Conservation (phyloP, 2,888 invertebrate genomes). For the Myathropa florea region DNA sequence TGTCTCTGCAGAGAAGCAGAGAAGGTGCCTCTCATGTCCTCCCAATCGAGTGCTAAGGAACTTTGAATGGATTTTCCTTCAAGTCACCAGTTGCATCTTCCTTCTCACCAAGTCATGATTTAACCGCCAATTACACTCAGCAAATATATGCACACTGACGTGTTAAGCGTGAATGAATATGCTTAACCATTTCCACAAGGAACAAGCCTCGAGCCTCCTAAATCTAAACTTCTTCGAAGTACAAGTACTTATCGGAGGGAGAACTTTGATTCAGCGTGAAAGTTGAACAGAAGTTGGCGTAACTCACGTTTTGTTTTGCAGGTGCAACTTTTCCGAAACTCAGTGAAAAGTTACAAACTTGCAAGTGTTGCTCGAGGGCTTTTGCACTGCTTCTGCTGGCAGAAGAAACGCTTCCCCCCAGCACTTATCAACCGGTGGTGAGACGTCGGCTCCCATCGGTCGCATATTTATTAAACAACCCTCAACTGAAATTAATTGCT, state of each 20-base stretch:
- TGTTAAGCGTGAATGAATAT: background rate
- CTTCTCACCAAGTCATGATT: too few species aligned
- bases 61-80: too few species aligned
- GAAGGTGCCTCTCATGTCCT: too few species aligned
- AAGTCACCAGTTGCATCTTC: too few species aligned
- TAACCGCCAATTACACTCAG: background rate
- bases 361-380: slow-evolving; percentile 37
- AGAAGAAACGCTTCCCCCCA: background rate
- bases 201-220: background rate
- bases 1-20: too few species aligned
- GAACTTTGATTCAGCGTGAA: slow-evolving; percentile 4
- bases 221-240: background rate
- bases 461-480: slow-evolving; percentile 9
- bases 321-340: slow-evolving; percentile 33
- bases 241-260: background rate
- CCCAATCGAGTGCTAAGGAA: too few species aligned
- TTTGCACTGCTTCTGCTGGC: slow-evolving; percentile 10
- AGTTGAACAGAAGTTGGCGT: background rate
- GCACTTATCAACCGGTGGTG: too few species aligned
- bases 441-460: background rate
- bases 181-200: background rate
- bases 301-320: slow-evolving; percentile 3
- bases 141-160: background rate
- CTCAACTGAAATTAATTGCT: slow-evolving; percentile 57
- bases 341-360: slow-evolving; percentile 36